Percentiles rank a stretch among this genome's conserved stretches.
Conservation (phyloP, 2,797 vertebrate species). For the Danio tinwini region DNA sequence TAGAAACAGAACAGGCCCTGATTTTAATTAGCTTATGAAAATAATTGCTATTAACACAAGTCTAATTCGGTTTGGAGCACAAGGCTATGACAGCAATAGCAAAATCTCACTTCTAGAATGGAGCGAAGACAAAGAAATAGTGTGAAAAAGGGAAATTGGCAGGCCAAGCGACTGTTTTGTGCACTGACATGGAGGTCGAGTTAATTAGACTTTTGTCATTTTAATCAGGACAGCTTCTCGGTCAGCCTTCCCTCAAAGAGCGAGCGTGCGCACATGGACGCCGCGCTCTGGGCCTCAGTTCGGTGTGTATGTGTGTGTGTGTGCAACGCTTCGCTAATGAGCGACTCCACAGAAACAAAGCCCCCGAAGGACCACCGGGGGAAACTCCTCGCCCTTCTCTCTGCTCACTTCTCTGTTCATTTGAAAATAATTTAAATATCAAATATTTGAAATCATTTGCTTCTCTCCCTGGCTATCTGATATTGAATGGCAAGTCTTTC, state of each 20-base stretch:
- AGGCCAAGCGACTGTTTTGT: constrained; percentile 72
- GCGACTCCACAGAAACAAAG: constrained; percentile 77
- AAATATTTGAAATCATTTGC: constrained; percentile 80
- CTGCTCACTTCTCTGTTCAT: constrained; percentile 77
- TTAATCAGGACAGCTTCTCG: constrained; percentile 81
- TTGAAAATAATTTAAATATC: constrained; percentile 83
- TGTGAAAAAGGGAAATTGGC: constrained; percentile 70
- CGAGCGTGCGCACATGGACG: constrained; percentile 69
- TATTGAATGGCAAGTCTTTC: constrained; percentile 73
- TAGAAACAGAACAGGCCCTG: constrained; percentile 66
- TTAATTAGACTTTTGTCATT: constrained; percentile 87
- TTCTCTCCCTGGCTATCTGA: constrained; percentile 74
- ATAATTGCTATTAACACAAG: constrained; percentile 82
- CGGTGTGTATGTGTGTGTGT: constrained; percentile 49
- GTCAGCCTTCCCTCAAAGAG: constrained; percentile 76
- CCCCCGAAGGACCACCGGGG: constrained; percentile 76
- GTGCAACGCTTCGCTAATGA: constrained; percentile 78
- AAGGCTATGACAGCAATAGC: constrained; percentile 51
- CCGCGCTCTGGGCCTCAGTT: constrained; percentile 58
- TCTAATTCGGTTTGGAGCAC: constrained; percentile 73
- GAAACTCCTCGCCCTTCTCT: constrained; percentile 72
- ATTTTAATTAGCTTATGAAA: constrained; percentile 84
- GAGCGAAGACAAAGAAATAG: constrained; percentile 76
- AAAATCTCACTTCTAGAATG: constrained; percentile 69
- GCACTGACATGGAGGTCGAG: constrained; percentile 79